These are phyloP conservation scores for Melieria crassipennis DNA, from an alignment of 2,888 invertebrate genomes.

Conservation along the genomic window DNA sequence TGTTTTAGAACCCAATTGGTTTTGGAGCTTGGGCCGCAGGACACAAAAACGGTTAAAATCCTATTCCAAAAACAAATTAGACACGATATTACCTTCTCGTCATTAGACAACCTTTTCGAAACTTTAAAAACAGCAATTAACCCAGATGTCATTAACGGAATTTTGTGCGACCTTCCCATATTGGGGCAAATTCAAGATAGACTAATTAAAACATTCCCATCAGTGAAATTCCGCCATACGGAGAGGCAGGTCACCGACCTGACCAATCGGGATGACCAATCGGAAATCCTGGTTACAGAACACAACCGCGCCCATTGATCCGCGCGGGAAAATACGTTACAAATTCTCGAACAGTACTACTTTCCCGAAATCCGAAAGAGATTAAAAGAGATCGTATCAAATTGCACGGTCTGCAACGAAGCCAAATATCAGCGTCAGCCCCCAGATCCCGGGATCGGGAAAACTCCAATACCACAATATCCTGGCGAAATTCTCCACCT, in stretches of 20 bases:
- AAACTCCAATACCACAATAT: background rate
- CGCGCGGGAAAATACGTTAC: constrained; percentile 22
- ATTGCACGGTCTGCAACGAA: constrained; percentile 24
- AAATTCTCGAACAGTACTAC: constrained; percentile 22
- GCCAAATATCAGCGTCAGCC: constrained; percentile 27
- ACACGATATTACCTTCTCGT: constrained; percentile 31
- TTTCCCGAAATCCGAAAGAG: constrained; percentile 25
- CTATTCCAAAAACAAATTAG: constrained; percentile 38
- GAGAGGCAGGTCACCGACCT: constrained; percentile 37
- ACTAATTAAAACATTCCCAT: constrained; percentile 24
- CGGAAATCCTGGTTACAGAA: constrained; percentile 13
- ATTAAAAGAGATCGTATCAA: constrained; percentile 19
- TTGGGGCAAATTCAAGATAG: constrained; percentile 32
- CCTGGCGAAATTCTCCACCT: constrained; percentile 11
- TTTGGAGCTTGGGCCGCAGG: constrained; percentile 18
- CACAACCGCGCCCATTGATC: constrained; percentile 33
- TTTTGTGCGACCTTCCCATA: constrained; percentile 25
- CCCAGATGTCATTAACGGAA: background rate
- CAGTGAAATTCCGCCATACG: constrained; percentile 37
- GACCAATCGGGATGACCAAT: constrained; percentile 29
- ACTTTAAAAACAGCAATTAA: background rate
- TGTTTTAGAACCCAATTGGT: constrained; percentile 44
- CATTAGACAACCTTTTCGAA: constrained; percentile 13
- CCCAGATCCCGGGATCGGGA: constrained; percentile 12
- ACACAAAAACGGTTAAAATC: constrained; percentile 10